A percentile compares a stretch with the other conserved stretches of the same genome.
These are phyloP conservation scores for Bombus waltoni DNA, from an alignment of 1,140 invertebrate genomes.

Conservation along the genomic window DNA sequence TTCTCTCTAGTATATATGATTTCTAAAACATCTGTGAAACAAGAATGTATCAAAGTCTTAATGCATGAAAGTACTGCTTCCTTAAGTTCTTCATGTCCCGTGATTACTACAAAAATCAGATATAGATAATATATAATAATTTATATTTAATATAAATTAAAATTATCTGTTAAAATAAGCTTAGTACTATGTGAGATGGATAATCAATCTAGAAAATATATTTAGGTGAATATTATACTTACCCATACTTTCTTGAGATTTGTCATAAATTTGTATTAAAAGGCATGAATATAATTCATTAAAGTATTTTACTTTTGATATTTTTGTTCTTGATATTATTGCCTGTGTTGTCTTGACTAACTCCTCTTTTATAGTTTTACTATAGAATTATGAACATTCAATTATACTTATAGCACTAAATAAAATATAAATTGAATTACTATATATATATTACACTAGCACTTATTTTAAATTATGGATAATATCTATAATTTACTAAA, in stretches of 20 bases:
- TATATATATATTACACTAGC: background rate
- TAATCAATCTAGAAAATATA: slow-evolving; percentile 12
- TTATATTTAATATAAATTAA: slow-evolving; percentile 34
- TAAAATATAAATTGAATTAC: slow-evolving; percentile 29
- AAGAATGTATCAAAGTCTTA: slow-evolving; percentile 80
- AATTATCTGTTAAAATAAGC: slow-evolving; percentile 55
- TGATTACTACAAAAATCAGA: slow-evolving; percentile 75
- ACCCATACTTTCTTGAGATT: slow-evolving; percentile 81
- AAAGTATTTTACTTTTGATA: slow-evolving; percentile 81
- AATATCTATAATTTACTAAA: background rate
- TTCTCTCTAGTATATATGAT: slow-evolving; percentile 82
- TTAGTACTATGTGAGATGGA: slow-evolving; percentile 28
- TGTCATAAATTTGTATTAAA: slow-evolving; percentile 82
- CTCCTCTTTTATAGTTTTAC: slow-evolving; percentile 79
- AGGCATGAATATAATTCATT: slow-evolving; percentile 81
- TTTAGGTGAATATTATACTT: slow-evolving; percentile 51
- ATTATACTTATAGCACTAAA: slow-evolving; percentile 51
- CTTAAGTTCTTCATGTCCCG: slow-evolving; percentile 85
- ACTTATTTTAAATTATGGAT: background rate
- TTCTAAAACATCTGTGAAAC: slow-evolving; percentile 80
- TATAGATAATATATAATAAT: slow-evolving; percentile 38
- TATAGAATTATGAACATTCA: slow-evolving; percentile 56
- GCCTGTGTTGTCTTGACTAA: slow-evolving; percentile 79
- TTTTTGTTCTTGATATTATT: slow-evolving; percentile 78
- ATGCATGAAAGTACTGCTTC: slow-evolving; percentile 83